phyloP scores from a whole-genome alignment of 2,888 invertebrate species.

The Chalcis sispes region DNA sequence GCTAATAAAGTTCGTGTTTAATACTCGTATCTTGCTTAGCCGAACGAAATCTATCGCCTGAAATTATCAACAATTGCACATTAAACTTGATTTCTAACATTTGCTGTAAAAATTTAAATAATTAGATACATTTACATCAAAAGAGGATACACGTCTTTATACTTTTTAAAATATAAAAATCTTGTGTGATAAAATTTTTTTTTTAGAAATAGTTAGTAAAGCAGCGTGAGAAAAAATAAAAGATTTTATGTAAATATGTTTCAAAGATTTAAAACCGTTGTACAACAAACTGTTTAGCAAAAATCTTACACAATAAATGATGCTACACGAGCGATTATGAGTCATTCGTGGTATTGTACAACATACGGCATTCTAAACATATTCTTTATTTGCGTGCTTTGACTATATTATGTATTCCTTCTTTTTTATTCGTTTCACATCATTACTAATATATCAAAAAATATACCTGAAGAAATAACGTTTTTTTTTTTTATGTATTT shows the following conservation, averaged over 20 bases:
- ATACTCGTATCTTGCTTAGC: too few species aligned
- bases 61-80: too few species aligned
- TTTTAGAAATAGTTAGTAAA: too few species aligned
- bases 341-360: neutral
- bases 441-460: neutral
- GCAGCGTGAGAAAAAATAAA: too few species aligned
- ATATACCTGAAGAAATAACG: neutral
- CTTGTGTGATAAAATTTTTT: neutral
- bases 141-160: too few species aligned
- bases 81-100: too few species aligned
- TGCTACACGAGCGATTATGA: neutral
- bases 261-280: neutral
- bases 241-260: too few species aligned
- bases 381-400: conserved; percentile 3
- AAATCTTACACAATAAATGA: neutral
- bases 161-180: too few species aligned
- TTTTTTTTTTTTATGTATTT: neutral
- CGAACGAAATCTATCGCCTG: too few species aligned
- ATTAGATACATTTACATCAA: too few species aligned
- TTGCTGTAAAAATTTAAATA: too few species aligned
- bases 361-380: conserved; percentile 8
- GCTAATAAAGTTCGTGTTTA: too few species aligned
- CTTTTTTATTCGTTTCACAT: neutral
- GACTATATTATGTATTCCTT: neutral
- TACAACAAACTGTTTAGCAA: neutral